Percentiles rank a stretch among this genome's conserved stretches.
phyloP scores from a whole-genome alignment of 92 coral and sea anemone genomes.

The Diadumene lineata region DNA sequence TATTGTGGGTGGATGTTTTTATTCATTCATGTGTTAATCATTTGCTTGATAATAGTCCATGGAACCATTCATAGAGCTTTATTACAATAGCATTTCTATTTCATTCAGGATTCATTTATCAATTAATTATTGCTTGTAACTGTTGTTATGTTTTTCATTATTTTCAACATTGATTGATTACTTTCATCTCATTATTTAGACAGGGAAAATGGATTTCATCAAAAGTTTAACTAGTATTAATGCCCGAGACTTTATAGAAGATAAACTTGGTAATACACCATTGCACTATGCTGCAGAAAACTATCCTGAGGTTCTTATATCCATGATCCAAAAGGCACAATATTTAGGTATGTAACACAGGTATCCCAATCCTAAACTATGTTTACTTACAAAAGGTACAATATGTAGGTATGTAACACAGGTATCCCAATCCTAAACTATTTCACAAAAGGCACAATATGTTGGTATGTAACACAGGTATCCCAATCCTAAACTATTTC shows the following conservation, averaged over 20 bases:
- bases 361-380: not conserved
- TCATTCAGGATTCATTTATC: no score
- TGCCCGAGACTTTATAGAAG: slow-evolving; percentile 74
- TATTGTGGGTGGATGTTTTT: no score
- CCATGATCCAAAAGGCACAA: slow-evolving; percentile 77
- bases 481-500: not conserved
- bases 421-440: not conserved
- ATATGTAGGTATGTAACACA: not conserved
- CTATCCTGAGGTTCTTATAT: slow-evolving; percentile 84
- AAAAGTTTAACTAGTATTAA: slow-evolving; percentile 55
- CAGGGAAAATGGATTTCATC: slow-evolving; percentile 75
- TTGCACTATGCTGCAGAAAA: slow-evolving; percentile 96
- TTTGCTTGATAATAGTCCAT: no score
- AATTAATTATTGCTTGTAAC: not conserved
- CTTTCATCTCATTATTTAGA: slow-evolving; percentile 33
- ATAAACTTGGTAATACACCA: slow-evolving; percentile 91
- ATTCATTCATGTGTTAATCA: no score
- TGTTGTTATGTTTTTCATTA: not conserved
- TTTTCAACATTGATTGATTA: not conserved
- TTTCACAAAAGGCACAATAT: not conserved
- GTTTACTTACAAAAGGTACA: not conserved
- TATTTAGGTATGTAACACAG: slow-evolving; percentile 1
- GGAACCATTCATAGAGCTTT: no score
- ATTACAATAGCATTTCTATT: no score
- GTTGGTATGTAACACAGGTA: not conserved